These are phyloP conservation scores for Atopsyche davidsoni DNA, from an alignment of 1,140 invertebrate genomes.

Conservation along the genomic window DNA sequence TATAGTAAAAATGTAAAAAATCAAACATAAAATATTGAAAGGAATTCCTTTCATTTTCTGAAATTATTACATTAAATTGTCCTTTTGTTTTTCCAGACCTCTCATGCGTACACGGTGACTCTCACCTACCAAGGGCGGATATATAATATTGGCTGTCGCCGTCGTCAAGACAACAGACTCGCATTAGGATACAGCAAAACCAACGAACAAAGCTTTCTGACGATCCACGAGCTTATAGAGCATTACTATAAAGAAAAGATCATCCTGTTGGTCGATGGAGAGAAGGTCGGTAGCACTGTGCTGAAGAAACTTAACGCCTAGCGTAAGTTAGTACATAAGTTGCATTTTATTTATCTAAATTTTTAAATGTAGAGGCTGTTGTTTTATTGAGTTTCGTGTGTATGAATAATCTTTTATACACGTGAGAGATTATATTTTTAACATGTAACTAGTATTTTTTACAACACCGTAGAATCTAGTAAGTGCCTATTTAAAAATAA, in stretches of 20 bases:
- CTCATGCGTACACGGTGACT: constrained; percentile 42
- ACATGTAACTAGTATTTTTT: no score
- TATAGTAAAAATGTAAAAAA: no score
- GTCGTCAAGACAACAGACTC: constrained; percentile 38
- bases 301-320: constrained; percentile 21
- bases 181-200: constrained; percentile 40
- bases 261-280: constrained; percentile 36
- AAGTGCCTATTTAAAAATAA: no score
- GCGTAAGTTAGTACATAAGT: not conserved
- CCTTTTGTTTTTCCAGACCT: constrained; percentile 33
- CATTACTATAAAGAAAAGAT: constrained; percentile 39
- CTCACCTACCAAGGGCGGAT: constrained; percentile 40
- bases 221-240: constrained; percentile 39
- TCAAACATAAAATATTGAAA: not conserved
- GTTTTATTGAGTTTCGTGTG: no score
- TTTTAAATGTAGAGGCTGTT: no score
- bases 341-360: not conserved
- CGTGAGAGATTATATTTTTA: no score
- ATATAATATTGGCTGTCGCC: constrained; percentile 42
- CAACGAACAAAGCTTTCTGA: constrained; percentile 38
- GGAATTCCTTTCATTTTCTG: not conserved
- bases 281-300: constrained; percentile 30
- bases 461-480: no score
- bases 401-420: no score
- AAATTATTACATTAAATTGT: not conserved